Conservation (phyloP, 2,888 invertebrate species). For the Caenorhabditis sp. region DNA sequence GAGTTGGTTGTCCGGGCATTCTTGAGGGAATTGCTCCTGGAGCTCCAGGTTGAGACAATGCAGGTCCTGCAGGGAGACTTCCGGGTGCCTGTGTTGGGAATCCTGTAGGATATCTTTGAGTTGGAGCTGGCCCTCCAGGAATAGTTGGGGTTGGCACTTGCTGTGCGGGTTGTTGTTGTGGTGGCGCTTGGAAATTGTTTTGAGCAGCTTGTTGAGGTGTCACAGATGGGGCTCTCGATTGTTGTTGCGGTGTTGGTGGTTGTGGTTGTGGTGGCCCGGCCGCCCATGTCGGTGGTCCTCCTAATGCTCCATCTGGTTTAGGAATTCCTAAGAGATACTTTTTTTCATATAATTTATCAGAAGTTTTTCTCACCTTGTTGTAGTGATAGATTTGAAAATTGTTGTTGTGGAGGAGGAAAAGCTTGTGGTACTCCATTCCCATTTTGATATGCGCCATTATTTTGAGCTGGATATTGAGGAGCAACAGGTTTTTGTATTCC, state of each 20-base stretch:
- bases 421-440: not conserved
- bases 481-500: conserved; percentile 7
- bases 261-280: too few relatives aligned
- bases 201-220: conserved; percentile 3
- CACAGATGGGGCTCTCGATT: conserved; percentile 3
- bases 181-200: conserved; percentile 2
- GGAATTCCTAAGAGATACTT: too few relatives aligned
- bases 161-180: conserved; percentile 9
- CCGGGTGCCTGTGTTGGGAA: not conserved
- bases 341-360: too few relatives aligned
- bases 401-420: not conserved
- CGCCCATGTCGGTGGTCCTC: conserved; percentile 4
- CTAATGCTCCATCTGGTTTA: not conserved
- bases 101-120: conserved; percentile 17
- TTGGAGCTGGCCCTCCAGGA: not conserved
- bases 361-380: not conserved
- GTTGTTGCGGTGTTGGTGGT: conserved; percentile 5
- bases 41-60: conserved; percentile 2
- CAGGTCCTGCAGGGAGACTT: conserved; percentile 1
- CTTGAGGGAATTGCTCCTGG: conserved; percentile 8
- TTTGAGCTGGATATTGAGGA: not conserved
- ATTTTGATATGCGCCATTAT: conserved; percentile 3
- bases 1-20: conserved; percentile 10
- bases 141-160: not conserved
- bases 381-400: not conserved